Evolutionary conservation across 1,140 invertebrate genomes (phyloP).

Genomic region (Brachionus manjavacas): DNA sequence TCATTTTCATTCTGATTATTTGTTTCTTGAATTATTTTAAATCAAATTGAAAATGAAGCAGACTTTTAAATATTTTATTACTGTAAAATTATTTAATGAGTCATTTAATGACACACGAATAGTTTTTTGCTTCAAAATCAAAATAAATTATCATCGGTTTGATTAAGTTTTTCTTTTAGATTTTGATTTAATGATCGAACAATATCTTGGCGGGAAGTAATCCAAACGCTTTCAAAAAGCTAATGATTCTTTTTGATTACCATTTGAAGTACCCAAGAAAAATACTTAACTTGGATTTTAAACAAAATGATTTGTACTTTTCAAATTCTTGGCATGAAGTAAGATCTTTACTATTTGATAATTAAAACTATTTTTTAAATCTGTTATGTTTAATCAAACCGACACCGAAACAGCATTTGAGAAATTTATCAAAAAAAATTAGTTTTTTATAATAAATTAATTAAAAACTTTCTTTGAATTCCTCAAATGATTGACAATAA

Average conservation of each 20-base stretch:
- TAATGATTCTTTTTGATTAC: not conserved
- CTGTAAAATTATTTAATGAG: not conserved
- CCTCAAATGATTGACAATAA: no score
- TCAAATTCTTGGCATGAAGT: no score
- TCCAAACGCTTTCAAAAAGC: not conserved
- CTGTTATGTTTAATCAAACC: no score
- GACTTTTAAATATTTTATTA: not conserved
- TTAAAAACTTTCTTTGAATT: no score
- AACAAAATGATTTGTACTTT: not conserved
- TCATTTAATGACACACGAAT: not conserved
- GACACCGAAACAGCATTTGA: no score
- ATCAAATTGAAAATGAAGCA: not conserved
- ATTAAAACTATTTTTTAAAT: no score
- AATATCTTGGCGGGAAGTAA: not conserved
- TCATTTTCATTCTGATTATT: not conserved
- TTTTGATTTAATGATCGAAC: not conserved
- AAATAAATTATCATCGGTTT: not conserved
- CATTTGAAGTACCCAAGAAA: not conserved
- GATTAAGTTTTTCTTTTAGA: no score
- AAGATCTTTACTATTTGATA: no score
- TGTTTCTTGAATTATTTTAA: not conserved
- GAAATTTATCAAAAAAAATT: no score
- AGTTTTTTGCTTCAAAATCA: not conserved
- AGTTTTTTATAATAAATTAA: no score
- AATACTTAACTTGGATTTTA: not conserved